Evolutionary conservation across 2,888 invertebrate species (phyloP), one percentile per base, ranked within the genome.

Genomic region (Lymantria dispar): DNA sequence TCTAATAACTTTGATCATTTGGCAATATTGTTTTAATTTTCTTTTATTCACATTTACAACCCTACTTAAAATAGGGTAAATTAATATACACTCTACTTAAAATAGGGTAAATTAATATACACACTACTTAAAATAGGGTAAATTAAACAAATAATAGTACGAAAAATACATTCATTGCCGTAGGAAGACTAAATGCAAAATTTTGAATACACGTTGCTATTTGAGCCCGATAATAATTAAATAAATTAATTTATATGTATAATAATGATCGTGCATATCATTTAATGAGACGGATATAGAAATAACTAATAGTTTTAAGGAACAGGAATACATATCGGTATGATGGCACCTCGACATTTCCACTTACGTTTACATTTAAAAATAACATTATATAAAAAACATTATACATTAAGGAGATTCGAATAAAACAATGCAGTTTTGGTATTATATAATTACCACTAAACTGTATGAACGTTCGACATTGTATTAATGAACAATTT

Each of bases 1-100:
- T 91, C 91, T 91, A 89, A 87, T 83, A 80, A 85, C 84, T 83
- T 87, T 87, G 87, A 86, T 89, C 83, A 89, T 90, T 91, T 91
- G 91, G 91, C 91, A 91, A 89, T 88, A 85, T 83, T 87, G 83
- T 86, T 22, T 40, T 7, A 33, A 14, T 38, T 86, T 71, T 79
- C 75, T 85, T 78, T 77, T 22, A 78, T 83, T 74, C 66, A 64
- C 52, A 60, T 64, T n/a, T 64, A 64, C 48, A n/a, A 62, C 47
- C 59, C 62, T 68, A 68, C 64, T 60, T 81, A 81, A 76, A 70
- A 76, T 80, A 83, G 68, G 76, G 72, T n/a, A n/a, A n/a, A n/a
- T n/a, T n/a, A n/a, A n/a, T 22, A 78, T 66, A 62, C 11, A 36
- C 36, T 2, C 36, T 11, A 22, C 36, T 11, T 36, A 11, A 36